Evolutionary conservation across 2,888 invertebrate genomes (phyloP).

Genomic region (Tolmerus cingulatus): DNA sequence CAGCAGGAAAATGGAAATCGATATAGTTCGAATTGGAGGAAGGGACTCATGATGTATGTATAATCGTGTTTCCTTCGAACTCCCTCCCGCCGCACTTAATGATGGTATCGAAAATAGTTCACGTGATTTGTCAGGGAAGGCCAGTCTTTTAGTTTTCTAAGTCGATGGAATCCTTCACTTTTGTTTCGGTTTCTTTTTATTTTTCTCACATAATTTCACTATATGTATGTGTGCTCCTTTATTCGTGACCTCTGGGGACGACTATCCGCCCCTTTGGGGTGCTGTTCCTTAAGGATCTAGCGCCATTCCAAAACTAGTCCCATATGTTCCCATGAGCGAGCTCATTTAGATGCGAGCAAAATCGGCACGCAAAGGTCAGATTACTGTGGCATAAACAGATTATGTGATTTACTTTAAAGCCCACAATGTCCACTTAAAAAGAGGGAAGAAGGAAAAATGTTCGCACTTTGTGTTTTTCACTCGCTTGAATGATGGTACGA

Average conservation of each 20-base stretch:
- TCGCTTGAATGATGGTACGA: background rate
- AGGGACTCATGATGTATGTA: background rate
- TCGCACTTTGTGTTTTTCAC: background rate
- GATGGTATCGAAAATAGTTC: conserved; percentile 30
- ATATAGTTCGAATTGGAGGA: background rate
- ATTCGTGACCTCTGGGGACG: conserved; percentile 14
- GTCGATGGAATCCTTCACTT: conserved; percentile 24
- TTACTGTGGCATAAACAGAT: conserved; percentile 21
- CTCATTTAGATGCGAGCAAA: conserved; percentile 9
- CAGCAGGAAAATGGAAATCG: conserved; percentile 22
- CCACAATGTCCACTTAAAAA: background rate
- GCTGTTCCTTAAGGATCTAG: background rate
- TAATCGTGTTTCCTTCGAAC: conserved; percentile 5
- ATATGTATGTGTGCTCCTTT: background rate
- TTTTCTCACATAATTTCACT: background rate
- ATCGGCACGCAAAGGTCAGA: conserved; percentile 39
- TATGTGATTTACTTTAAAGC: conserved; percentile 19
- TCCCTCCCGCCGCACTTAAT: background rate
- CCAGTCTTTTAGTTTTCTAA: background rate
- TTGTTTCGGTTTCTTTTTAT: background rate
- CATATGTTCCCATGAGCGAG: background rate
- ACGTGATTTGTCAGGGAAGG: conserved; percentile 31
- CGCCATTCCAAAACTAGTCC: background rate
- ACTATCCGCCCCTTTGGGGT: background rate
- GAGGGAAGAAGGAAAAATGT: background rate